phyloP scores from a whole-genome alignment of 1,140 invertebrate species.

The Melipona quadrifasciata region DNA sequence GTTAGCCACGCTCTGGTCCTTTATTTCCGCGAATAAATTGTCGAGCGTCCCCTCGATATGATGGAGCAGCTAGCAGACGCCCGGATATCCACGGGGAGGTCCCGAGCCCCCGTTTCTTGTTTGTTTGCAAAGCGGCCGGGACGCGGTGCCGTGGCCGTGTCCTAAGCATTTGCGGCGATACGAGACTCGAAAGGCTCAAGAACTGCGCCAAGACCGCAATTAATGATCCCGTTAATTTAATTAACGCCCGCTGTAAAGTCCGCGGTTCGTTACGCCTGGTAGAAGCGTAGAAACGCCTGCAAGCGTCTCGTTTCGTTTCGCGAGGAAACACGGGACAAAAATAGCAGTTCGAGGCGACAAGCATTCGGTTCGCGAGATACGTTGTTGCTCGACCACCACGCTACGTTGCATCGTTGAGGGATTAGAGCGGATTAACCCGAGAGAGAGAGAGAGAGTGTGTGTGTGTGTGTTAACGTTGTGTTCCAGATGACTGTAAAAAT shows the following conservation, averaged over 20 bases:
- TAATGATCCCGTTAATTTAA: constrained; percentile 66
- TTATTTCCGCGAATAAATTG: background rate
- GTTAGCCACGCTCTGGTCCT: background rate
- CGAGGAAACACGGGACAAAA: constrained; percentile 5
- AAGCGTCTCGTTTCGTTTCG: background rate
- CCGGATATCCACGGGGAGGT: background rate
- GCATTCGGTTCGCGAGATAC: background rate
- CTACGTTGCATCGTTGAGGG: no score
- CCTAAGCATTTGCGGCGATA: constrained; percentile 43
- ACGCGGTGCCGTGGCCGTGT: background rate
- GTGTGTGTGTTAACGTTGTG: no score
- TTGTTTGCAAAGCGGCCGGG: background rate
- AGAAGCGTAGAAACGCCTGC: constrained; percentile 10
- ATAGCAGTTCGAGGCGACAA: constrained; percentile 11
- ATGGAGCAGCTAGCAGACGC: background rate
- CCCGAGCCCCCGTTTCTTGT: background rate
- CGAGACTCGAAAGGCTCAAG: constrained; percentile 20
- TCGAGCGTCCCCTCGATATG: background rate
- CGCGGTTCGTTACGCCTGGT: constrained; percentile 29
- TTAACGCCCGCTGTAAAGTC: constrained; percentile 57
- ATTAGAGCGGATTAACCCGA: background rate
- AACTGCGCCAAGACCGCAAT: constrained; percentile 39
- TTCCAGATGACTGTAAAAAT: no score
- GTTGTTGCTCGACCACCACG: background rate
- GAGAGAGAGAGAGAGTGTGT: no score